Evolutionary conservation across 2,113 vertebrate genomes (phyloP), one percentile per base, ranked within the genome.

Genomic region (Zeus faber): DNA sequence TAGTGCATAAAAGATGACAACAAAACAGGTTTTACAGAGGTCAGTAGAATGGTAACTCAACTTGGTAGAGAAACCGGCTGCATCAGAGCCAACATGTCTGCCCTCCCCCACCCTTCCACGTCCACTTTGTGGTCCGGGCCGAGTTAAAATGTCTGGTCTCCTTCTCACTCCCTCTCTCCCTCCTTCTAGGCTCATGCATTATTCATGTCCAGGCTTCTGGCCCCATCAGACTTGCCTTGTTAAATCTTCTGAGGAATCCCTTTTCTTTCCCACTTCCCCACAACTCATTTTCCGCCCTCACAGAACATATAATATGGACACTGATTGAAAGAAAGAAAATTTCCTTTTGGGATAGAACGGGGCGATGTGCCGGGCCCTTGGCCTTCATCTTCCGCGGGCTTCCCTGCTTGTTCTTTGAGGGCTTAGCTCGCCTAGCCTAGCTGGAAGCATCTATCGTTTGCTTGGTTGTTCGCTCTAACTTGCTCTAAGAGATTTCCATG

Each of bases 161-260:
- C 69, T 58, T 76, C n/a, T n/a, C n/a, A n/a, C n/a, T n/a, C n/a
- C n/a, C n/a, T n/a, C n/a, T n/a, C n/a, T n/a, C n/a, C 68, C 44
- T 62, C 3, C 70, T 53, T 68, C 49, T 53, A 48, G 35, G 24
- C 10, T 61, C 65, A 81, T 88, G 53, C 57, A 72, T 87, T 80
- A 90, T 91, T 88, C 79, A 90, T 85, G 23, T 31, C 1, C 18
- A 63, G 65, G 86, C 85, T 81, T 86, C 71, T 83, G 79, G 65
- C 82, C 79, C 62, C 76, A 82, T 79, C 74, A 77, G 65, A 79
- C 11, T 54, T 56, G 65, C 44, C 75, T 76, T 87, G 83, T 81
- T 85, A 88, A 86, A 79, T 86, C 80, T 85, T 81, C 64, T 70
- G 68, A 80, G 71, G 57, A 56, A 65, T 74, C 75, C 54, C 58